Base-by-base conservation (phyloP, 2,888 invertebrate species). In the Dexiosoma caninum region DNA sequence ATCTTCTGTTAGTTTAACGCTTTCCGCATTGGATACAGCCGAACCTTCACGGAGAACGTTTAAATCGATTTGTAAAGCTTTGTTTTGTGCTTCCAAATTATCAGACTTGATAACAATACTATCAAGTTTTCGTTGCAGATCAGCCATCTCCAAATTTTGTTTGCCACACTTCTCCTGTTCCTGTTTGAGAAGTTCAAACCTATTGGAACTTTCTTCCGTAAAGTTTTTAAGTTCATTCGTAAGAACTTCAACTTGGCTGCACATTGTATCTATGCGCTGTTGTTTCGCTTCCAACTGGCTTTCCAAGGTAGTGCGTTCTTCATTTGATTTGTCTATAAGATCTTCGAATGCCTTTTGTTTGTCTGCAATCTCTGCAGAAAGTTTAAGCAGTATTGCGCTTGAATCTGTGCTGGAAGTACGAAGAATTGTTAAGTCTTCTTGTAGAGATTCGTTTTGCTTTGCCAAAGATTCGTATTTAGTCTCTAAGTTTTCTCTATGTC, bases 321-420 rank as follows among this genome's bases (percentile, higher is more conserved):
- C 84, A 53, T 69, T 91, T 83, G 91, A 51, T 90, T 88, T 91
- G 75, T 92, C 91, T 85, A 92, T 91, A 2, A 92, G 85, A 6
- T 90, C 89, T 84, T 92, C 92, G 40, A 92, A 89, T 82, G 92
- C 91, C 83, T 91, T 92, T 85, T 93, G 93, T 49, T 93, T 92
- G 16, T 91, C 91, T 84, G 92, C 91, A 0, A 93, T 87, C 83
- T 92, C 92, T 82, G 92, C 91, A 3, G 92, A 91, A 37, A 93
- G 87, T 83, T 92, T 91, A 72, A 91, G 89, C 60, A 93, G 91
- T 84, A 93, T 92, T 75, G 92, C 92, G 84, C 92, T 92, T 0
- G 93, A 93, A 86, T 93, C 92, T 14, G 91, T 92, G 0, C 93
- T 91, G 81, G 92, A 92, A 51, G 91, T 92, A 60, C 92, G 92